Percentiles rank a stretch among this genome's conserved stretches.
phyloP scores from a whole-genome alignment of 2,797 vertebrate species.

The Lacerta agilis region DNA sequence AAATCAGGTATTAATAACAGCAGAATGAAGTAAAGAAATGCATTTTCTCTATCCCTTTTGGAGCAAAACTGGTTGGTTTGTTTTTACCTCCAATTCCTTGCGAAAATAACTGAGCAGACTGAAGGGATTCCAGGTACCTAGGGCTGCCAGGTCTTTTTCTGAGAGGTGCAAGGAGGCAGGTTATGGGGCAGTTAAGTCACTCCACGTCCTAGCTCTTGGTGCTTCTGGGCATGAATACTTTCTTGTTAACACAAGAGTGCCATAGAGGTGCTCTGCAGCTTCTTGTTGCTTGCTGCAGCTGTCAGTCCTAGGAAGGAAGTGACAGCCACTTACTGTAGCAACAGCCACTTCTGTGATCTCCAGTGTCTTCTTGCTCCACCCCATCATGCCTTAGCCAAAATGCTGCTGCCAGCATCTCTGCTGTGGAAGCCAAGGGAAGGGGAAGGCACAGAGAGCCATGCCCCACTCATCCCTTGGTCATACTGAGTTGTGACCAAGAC shows the following conservation, averaged over 20 bases:
- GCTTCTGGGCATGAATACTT: too few relatives aligned
- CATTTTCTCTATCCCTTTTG: not conserved
- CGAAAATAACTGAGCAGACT: not conserved
- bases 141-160: not conserved
- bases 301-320: not conserved
- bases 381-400: not conserved
- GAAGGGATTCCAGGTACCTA: not conserved
- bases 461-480: not conserved
- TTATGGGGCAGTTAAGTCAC: not conserved
- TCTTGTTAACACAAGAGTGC: not conserved
- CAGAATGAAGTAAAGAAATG: slow-evolving; percentile 48
- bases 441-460: too few relatives aligned
- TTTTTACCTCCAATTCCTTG: not conserved
- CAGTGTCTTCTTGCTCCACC: not conserved
- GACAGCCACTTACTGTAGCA: not conserved
- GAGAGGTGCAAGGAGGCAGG: not conserved
- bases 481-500: not conserved
- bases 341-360: not conserved
- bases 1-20: slow-evolving; percentile 67
- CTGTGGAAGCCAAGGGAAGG: not conserved
- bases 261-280: not conserved
- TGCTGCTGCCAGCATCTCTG: not conserved
- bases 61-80: not conserved
- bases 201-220: not conserved
- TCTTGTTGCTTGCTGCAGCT: too few relatives aligned